Conservation (phyloP, 2,888 invertebrate species). For the Harpalus rufipes region DNA sequence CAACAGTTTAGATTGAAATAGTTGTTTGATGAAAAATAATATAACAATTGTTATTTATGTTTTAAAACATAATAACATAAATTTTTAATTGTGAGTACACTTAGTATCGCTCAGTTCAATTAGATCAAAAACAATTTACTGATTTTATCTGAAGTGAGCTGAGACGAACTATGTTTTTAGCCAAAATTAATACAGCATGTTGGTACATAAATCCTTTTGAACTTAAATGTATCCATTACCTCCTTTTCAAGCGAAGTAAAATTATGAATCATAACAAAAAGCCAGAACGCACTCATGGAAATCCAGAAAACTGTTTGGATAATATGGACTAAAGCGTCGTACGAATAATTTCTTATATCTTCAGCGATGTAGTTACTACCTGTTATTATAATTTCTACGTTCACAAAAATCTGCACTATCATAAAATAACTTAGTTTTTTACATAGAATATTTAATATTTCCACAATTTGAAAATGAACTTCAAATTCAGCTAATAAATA, state of each 20-base stretch:
- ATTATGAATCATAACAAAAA: constrained; percentile 5
- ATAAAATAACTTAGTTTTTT: not conserved
- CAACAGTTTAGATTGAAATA: too few relatives aligned
- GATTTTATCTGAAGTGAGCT: not conserved
- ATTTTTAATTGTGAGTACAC: too few relatives aligned
- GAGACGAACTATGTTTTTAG: too few relatives aligned
- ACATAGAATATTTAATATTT: not conserved
- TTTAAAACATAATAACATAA: too few relatives aligned
- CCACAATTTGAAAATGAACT: constrained; percentile 16
- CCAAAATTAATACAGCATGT: too few relatives aligned
- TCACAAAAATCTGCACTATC: not conserved
- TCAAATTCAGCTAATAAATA: constrained; percentile 3
- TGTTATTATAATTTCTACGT: not conserved
- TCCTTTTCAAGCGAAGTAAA: constrained; percentile 11
- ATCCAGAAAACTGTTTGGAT: constrained; percentile 9
- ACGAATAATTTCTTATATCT: too few relatives aligned
- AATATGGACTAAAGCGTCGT: not conserved
- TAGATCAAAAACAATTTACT: too few relatives aligned
- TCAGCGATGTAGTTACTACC: not conserved
- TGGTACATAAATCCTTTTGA: too few relatives aligned
- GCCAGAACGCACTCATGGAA: constrained; percentile 1
- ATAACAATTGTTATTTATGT: too few relatives aligned
- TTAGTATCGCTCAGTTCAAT: too few relatives aligned
- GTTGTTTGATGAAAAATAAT: too few relatives aligned
- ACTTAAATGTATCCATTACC: constrained; percentile 5